Conservation (phyloP, 2,797 vertebrate genomes). For the Apogon hyalosoma region DNA sequence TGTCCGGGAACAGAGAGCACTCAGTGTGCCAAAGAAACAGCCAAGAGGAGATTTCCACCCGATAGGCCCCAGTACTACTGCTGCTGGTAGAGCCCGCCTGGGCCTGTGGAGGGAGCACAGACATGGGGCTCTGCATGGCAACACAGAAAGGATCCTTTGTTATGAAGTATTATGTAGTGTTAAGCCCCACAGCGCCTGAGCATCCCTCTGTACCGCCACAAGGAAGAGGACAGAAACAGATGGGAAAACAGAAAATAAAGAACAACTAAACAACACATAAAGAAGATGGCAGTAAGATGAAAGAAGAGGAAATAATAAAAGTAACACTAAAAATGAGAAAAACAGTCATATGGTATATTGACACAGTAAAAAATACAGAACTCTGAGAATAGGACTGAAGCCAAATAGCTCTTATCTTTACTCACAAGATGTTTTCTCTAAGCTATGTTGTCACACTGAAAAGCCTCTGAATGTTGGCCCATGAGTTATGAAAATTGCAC, state of each 20-base stretch:
- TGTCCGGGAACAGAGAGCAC: slow-evolving; percentile 79
- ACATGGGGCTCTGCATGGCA: slow-evolving; percentile 66
- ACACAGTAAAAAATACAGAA: slow-evolving; percentile 42
- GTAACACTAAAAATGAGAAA: slow-evolving; percentile 1
- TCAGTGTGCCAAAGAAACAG: slow-evolving; percentile 80
- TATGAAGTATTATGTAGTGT: slow-evolving; percentile 66
- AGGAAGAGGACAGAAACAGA: slow-evolving; percentile 36
- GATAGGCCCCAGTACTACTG: slow-evolving; percentile 68
- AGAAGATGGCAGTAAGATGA: slow-evolving; percentile 2
- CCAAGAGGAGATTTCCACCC: slow-evolving; percentile 79
- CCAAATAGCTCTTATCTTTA: slow-evolving; percentile 52
- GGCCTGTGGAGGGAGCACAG: slow-evolving; percentile 65
- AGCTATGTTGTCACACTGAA: slow-evolving; percentile 51
- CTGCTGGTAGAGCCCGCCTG: slow-evolving; percentile 62
- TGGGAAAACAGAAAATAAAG: slow-evolving; percentile 12
- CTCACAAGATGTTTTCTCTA: slow-evolving; percentile 56
- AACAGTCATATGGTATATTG: slow-evolving; percentile 23
- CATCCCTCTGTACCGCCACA: slow-evolving; percentile 53
- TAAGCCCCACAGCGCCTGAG: slow-evolving; percentile 56
- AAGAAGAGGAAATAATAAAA: neutral
- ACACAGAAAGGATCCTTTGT: slow-evolving; percentile 79
- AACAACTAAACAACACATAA: slow-evolving; percentile 1
- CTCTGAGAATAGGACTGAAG: slow-evolving; percentile 25
- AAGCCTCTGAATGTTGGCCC: slow-evolving; percentile 23
- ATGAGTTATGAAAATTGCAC: slow-evolving; percentile 34